A percentile compares a stretch with the other conserved stretches of the same genome.
Evolutionary conservation across 92 coral and sea anemone genomes (phyloP).

Genomic region (Epizoanthus stellaris): DNA sequence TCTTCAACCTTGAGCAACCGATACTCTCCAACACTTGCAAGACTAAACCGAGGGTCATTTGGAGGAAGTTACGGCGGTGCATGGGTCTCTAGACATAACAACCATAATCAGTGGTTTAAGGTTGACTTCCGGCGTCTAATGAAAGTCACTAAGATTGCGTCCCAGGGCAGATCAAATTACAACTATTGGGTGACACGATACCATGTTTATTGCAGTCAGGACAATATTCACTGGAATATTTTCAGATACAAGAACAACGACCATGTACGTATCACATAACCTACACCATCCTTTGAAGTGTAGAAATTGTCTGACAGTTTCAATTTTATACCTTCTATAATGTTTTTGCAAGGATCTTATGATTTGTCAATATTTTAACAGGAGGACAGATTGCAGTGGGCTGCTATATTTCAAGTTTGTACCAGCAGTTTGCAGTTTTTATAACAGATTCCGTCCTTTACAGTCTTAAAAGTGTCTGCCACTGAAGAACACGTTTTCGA

Average conservation of each 20-base stretch:
- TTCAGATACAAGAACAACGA: slow-evolving; percentile 71
- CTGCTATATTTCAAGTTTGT: no score
- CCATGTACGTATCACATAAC: slow-evolving; percentile 41
- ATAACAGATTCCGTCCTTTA: no score
- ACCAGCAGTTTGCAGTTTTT: no score
- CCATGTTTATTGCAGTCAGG: slow-evolving; percentile 66
- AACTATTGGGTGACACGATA: slow-evolving; percentile 70
- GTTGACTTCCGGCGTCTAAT: slow-evolving; percentile 75
- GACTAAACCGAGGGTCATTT: slow-evolving; percentile 59
- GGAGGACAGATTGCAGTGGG: no score
- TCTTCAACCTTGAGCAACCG: slow-evolving; percentile 10
- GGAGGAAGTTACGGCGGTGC: slow-evolving; percentile 76
- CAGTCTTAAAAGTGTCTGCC: no score
- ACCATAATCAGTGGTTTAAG: slow-evolving; percentile 79
- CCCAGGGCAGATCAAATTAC: slow-evolving; percentile 78
- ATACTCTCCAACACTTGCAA: slow-evolving; percentile 44
- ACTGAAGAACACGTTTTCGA: no score
- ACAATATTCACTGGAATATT: slow-evolving; percentile 72
- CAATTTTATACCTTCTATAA: no score
- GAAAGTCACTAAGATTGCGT: slow-evolving; percentile 68
- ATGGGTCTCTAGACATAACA: slow-evolving; percentile 77
- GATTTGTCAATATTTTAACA: no score
- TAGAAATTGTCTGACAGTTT: no score
- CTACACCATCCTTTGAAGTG: no score
- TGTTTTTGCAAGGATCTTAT: no score